Evolutionary conservation across 2,888 invertebrate species (phyloP).

Genomic region (Diogma glabrata): DNA sequence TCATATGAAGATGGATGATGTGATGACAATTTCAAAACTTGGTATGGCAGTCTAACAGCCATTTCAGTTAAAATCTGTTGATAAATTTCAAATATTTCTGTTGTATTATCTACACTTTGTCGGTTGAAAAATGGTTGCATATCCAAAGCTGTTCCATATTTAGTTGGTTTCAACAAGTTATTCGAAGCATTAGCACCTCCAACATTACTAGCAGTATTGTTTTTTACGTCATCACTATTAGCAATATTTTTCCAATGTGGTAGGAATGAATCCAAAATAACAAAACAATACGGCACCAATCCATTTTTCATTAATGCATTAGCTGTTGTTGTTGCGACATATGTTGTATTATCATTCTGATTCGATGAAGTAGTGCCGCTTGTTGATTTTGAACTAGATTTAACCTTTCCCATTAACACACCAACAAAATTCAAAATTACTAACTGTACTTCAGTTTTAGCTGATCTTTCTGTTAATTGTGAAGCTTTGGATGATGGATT

Average conservation of each 20-base stretch:
- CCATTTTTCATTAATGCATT: conserved; percentile 55
- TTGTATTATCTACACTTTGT: conserved; percentile 85
- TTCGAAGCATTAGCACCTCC: conserved; percentile 29
- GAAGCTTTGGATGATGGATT: conserved; percentile 40
- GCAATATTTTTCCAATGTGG: conserved; percentile 62
- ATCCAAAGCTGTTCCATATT: conserved; percentile 74
- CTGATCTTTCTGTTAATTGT: conserved; percentile 43
- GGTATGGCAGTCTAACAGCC: conserved; percentile 85
- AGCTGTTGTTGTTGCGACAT: conserved; percentile 60
- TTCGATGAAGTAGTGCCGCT: conserved; percentile 35
- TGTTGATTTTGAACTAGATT: conserved; percentile 24
- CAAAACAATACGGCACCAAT: conserved; percentile 60
- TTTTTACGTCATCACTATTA: conserved; percentile 31
- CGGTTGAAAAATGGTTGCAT: conserved; percentile 92
- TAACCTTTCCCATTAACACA: conserved; percentile 39
- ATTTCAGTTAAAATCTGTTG: conserved; percentile 92
- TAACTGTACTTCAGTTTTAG: conserved; percentile 73
- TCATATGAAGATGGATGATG: conserved; percentile 34
- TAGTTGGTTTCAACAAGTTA: conserved; percentile 64
- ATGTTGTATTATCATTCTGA: conserved; percentile 41
- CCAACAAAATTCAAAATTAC: conserved; percentile 80
- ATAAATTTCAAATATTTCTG: conserved; percentile 89
- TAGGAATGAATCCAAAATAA: conserved; percentile 55
- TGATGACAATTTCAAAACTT: conserved; percentile 46
- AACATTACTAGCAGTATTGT: background rate